These are phyloP conservation scores for Spermophilus dauricus DNA, from an alignment of 2,113 vertebrate genomes.

Conservation along the genomic window DNA sequence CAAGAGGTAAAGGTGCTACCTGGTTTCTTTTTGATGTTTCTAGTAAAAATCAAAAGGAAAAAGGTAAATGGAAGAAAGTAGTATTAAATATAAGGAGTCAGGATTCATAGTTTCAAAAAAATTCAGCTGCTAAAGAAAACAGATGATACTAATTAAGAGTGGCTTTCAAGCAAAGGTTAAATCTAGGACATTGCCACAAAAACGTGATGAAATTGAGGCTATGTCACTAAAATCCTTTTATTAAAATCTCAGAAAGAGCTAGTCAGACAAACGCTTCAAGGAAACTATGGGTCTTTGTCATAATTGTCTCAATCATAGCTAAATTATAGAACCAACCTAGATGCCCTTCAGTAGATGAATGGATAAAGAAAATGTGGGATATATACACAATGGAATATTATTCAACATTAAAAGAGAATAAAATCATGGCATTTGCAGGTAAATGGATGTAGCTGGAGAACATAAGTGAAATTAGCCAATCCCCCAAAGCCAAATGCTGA, in stretches of 20 bases:
- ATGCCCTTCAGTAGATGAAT: too few relatives aligned
- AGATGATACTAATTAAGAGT: background rate
- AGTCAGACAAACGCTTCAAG: background rate
- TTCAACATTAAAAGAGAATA: too few relatives aligned
- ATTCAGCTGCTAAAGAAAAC: background rate
- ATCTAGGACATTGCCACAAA: background rate
- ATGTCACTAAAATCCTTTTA: background rate
- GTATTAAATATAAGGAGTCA: background rate
- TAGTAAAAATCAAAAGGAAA: background rate
- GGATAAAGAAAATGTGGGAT: too few relatives aligned
- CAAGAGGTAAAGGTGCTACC: background rate
- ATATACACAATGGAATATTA: too few relatives aligned
- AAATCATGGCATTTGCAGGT: too few relatives aligned
- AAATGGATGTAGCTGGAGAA: too few relatives aligned
- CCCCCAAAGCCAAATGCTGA: too few relatives aligned
- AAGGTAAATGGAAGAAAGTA: background rate
- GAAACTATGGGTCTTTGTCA: background rate
- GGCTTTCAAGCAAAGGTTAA: background rate
- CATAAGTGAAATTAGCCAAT: too few relatives aligned
- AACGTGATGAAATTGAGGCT: background rate
- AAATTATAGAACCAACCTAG: too few relatives aligned
- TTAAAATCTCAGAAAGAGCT: background rate
- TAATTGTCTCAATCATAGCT: background rate
- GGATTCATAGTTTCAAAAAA: background rate
- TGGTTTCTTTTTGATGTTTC: background rate